Evolutionary conservation across 2,888 invertebrate genomes (phyloP).

Genomic region (Boloria selene): DNA sequence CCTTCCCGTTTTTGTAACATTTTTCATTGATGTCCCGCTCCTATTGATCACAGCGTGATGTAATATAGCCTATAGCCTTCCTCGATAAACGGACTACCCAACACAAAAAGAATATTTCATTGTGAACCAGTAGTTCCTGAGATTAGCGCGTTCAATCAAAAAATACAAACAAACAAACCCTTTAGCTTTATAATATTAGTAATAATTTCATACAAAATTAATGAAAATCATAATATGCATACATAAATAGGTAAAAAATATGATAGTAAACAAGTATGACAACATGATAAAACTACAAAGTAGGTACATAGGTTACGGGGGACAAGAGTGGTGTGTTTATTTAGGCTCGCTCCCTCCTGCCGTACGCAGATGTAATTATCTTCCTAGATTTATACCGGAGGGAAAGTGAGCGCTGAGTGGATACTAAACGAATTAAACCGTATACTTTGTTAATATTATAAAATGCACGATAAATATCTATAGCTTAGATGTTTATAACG

Average conservation of each 20-base stretch:
- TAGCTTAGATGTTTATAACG: background rate
- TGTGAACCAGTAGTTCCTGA: too few relatives aligned
- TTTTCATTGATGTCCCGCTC: too few relatives aligned
- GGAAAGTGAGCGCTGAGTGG: slow-evolving; percentile 33
- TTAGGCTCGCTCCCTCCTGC: slow-evolving; percentile 69
- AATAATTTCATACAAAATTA: too few relatives aligned
- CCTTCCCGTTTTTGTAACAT: too few relatives aligned
- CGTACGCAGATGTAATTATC: slow-evolving; percentile 61
- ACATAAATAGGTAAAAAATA: background rate
- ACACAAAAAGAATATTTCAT: too few relatives aligned
- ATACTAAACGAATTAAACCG: slow-evolving; percentile 37
- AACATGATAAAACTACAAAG: background rate
- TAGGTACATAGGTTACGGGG: slow-evolving; percentile 6
- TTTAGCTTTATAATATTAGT: too few relatives aligned
- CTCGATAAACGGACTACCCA: too few relatives aligned
- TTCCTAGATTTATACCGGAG: slow-evolving; percentile 38
- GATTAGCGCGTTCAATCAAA: too few relatives aligned
- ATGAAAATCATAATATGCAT: too few relatives aligned
- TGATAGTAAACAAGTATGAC: background rate
- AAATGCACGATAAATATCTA: background rate
- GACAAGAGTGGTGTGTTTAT: slow-evolving; percentile 60
- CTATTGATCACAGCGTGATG: too few relatives aligned
- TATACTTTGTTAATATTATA: slow-evolving; percentile 20
- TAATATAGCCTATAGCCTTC: too few relatives aligned
- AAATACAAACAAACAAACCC: too few relatives aligned